These are phyloP conservation scores for Apostichopus japonicus DNA, from an alignment of 35 echinoderm and acorn worm species.

Conservation along the genomic window DNA sequence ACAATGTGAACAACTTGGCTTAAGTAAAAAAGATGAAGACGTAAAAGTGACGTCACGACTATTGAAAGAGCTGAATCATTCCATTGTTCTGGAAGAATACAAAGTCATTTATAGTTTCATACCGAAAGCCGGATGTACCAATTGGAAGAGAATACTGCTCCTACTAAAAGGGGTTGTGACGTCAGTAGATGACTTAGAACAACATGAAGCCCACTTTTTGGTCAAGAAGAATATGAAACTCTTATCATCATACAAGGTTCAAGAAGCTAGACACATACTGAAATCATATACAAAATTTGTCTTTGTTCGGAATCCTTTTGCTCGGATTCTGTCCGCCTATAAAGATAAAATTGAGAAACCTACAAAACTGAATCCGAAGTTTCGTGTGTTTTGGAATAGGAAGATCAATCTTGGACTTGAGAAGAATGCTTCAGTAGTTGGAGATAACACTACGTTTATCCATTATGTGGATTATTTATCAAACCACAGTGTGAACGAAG, in stretches of 20 bases:
- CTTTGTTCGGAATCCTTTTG: constrained; percentile 72
- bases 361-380: background rate
- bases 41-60: background rate
- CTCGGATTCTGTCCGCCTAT: constrained; percentile 69
- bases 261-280: constrained; percentile 36
- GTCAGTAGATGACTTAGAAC: background rate
- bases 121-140: constrained; percentile 47
- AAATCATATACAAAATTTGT: constrained; percentile 60
- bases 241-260: constrained; percentile 19
- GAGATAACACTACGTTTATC: constrained; percentile 19
- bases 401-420: constrained; percentile 43
- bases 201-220: constrained; percentile 38
- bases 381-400: constrained; percentile 25
- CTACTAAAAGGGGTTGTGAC: background rate
- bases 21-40: background rate
- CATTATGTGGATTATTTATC: constrained; percentile 62
- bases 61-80: constrained; percentile 13
- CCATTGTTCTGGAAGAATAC: constrained; percentile 17
- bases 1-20: constrained; percentile 4
- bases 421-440: background rate
- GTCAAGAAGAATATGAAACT: constrained; percentile 21
- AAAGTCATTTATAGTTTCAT: constrained; percentile 48
- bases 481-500: constrained; percentile 34
- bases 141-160: constrained; percentile 40
- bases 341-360: constrained; percentile 66